These are phyloP conservation scores for Leucoraja ocellata DNA, from an alignment of 2,797 vertebrate species.

Conservation along the genomic window DNA sequence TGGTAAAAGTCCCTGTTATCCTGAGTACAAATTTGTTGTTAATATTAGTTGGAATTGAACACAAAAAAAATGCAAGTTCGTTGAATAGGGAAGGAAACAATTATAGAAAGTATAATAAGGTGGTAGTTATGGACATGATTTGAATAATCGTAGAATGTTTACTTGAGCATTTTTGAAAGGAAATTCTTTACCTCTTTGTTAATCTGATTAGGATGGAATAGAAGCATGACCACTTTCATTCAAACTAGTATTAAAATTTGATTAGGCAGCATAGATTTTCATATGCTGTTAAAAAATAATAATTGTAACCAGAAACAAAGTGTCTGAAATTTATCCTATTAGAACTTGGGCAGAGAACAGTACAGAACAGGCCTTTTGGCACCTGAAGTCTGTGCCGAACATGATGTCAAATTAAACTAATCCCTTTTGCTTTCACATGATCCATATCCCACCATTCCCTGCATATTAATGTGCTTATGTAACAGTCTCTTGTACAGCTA, in stretches of 20 bases:
- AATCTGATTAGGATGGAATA: slow-evolving; percentile 29
- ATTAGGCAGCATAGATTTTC: not conserved
- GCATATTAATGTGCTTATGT: too few species aligned
- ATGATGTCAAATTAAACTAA: too few species aligned
- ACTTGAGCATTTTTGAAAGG: slow-evolving; percentile 15
- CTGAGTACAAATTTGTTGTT: not conserved
- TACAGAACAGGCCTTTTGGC: too few species aligned
- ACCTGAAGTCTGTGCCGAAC: too few species aligned
- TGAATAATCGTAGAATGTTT: slow-evolving; percentile 28
- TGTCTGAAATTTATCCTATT: not conserved
- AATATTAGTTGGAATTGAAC: not conserved
- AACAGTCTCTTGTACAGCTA: too few species aligned
- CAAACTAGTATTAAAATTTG: slow-evolving; percentile 12
- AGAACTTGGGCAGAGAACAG: too few species aligned
- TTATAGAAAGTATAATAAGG: not conserved
- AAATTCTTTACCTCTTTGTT: slow-evolving; percentile 11
- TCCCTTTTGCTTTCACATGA: not conserved
- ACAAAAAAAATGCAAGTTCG: not conserved
- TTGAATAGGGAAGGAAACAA: slow-evolving; percentile 28
- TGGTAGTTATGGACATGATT: slow-evolving; percentile 20
- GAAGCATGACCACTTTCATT: slow-evolving; percentile 30
- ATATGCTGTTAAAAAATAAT: not conserved
- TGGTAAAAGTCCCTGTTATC: not conserved
- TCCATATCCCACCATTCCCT: too few species aligned
- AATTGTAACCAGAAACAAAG: not conserved